Percentiles rank a stretch among this genome's conserved stretches.
Conservation (phyloP, 2,797 vertebrate genomes). For the Crax fasciolata region DNA sequence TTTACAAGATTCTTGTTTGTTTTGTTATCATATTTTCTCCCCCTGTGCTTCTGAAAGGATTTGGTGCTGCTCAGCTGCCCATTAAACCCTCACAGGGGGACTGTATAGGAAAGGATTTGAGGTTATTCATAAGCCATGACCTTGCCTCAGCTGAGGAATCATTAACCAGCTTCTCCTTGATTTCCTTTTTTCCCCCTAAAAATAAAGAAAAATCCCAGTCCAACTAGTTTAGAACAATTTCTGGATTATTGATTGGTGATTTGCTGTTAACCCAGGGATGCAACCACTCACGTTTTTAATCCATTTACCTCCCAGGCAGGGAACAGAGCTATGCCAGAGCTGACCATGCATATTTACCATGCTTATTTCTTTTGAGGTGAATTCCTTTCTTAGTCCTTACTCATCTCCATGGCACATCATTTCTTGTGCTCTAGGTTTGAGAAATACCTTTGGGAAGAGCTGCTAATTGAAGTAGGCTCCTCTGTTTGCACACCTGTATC, state of each 20-base stretch:
- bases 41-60: not conserved
- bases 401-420: not conserved
- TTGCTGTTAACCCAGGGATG: not conserved
- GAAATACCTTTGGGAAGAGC: not conserved
- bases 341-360: accelerated
- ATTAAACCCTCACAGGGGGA: not conserved
- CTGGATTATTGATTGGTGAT: not conserved
- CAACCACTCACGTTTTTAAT: not conserved
- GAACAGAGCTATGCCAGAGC: not conserved
- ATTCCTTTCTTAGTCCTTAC: not conserved
- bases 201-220: not conserved
- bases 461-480: accelerated
- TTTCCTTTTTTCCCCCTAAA: not conserved
- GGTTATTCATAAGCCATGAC: not conserved
- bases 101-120: not conserved
- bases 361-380: not conserved
- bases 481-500: not conserved
- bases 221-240: not conserved
- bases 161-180: not conserved
- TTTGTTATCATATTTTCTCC: not conserved
- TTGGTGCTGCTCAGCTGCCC: not conserved
- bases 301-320: not conserved
- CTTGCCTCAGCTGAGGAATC: not conserved
- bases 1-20: not conserved
- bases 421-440: not conserved